These are phyloP conservation scores for Anthopleura sola DNA, from an alignment of 64 coral and sea anemone genomes.

Conservation along the genomic window DNA sequence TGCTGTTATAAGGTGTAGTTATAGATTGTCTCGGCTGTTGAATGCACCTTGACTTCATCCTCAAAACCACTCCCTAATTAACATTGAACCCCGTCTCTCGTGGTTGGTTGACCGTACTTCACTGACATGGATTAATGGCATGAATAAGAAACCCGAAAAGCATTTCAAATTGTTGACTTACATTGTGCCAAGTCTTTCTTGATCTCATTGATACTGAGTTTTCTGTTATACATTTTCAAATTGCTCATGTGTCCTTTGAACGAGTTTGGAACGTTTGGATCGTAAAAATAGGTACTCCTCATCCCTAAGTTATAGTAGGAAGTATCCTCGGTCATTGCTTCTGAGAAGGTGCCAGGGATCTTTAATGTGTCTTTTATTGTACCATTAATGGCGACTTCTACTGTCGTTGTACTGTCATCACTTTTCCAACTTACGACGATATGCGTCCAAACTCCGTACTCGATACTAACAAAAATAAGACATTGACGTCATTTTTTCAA, in stretches of 20 bases:
- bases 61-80: too few relatives aligned
- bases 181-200: not conserved
- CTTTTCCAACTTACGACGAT: not conserved
- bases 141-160: too few relatives aligned
- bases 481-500: too few relatives aligned
- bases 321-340: not conserved
- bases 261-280: not conserved
- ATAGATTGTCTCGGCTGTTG: too few relatives aligned
- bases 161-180: too few relatives aligned
- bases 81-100: too few relatives aligned
- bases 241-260: not conserved
- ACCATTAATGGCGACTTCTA: not conserved
- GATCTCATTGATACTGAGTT: not conserved
- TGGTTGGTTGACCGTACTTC: too few relatives aligned
- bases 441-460: not conserved
- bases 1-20: too few relatives aligned
- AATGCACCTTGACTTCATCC: too few relatives aligned
- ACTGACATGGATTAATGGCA: too few relatives aligned
- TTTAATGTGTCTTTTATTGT: not conserved
- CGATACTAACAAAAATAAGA: not conserved
- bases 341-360: not conserved
- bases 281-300: not conserved
- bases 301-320: not conserved
- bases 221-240: not conserved
- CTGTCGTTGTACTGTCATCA: not conserved